Base-by-base conservation (phyloP, 2,888 invertebrate genomes). In the Tryphoninae sp. region DNA sequence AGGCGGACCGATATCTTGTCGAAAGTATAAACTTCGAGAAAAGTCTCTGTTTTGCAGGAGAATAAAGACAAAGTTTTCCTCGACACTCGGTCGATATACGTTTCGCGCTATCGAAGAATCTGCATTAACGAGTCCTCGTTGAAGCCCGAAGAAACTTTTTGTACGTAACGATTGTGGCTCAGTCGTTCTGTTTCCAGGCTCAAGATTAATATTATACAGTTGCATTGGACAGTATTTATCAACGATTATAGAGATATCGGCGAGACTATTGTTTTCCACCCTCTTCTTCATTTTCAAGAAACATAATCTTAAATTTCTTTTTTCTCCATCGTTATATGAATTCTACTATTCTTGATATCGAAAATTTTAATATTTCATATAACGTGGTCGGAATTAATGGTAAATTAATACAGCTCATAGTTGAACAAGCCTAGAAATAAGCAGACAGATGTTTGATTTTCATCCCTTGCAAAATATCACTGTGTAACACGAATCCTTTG, bases 11-110 rank as follows among this genome's bases (percentile, higher is more conserved):
- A 76, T 76, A 76, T 80, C 80, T 75, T 69, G 71, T 55, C 65
- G 86, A 87, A 87, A 87, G 87, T 89, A 89, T 86, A 87, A 88
- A 88, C 86, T 88, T 84, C 40, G 80, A 78, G 84, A 86, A 77
- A 87, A 84, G 86, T 86, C 86, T 86, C 86, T 74, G 78, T 83
- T 81, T 82, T 77, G 84, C 51, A 74, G 81, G 64, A 86, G 84
- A 86, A 84, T 84, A 69, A 77, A 86, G 86, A 69, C 82, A 64
- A 78, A 73, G 55, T 80, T 80, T 80, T 51, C 49, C 65, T 72
- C 80, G 69, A 78, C 78, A 72, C 78, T 80, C 77, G 64, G 59
- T 80, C 59, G 68, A 40, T 65, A 59, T 59, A 71, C 62, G 62
- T 58, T 51, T 23, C 55, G 26, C 53, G 69, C 74, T 72, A 80